Conservation (phyloP, 2,888 invertebrate genomes). For the Dorcus parallelipipedus region DNA sequence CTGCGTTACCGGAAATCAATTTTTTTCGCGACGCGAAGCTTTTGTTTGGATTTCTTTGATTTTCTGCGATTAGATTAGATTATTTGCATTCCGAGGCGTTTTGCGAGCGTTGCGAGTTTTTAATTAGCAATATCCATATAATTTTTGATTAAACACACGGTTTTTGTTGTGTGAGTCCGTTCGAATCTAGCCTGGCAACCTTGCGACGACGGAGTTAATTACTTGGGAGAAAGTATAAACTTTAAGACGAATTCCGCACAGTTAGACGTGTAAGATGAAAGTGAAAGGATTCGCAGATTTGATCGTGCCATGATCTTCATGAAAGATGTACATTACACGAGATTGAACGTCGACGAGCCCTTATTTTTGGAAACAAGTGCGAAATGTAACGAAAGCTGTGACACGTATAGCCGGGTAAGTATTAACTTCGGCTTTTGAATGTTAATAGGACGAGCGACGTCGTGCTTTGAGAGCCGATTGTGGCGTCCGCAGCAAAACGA, state of each 20-base stretch:
- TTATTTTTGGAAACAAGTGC: too few species aligned
- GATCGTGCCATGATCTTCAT: conserved; percentile 8
- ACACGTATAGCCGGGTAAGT: conserved; percentile 13
- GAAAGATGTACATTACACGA: conserved; percentile 7
- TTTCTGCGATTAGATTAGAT: too few species aligned
- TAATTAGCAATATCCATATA: too few species aligned
- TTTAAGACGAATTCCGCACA: conserved; percentile 2
- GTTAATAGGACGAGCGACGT: conserved; percentile 1
- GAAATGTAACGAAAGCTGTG: neutral
- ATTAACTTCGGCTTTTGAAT: neutral
- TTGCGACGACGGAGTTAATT: neutral
- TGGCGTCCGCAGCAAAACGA: neutral
- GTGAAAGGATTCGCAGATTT: conserved; percentile 7
- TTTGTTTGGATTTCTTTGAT: too few species aligned
- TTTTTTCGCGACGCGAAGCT: too few species aligned
- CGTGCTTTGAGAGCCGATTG: neutral
- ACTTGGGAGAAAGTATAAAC: conserved; percentile 1
- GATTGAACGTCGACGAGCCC: neutral
- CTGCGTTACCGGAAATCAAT: too few species aligned
- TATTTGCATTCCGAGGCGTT: too few species aligned
- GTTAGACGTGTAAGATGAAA: conserved; percentile 12
- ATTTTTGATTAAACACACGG: too few species aligned
- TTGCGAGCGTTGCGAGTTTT: too few species aligned
- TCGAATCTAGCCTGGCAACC: neutral
- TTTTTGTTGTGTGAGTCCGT: too few species aligned